A percentile compares a stretch with the other conserved stretches of the same genome.
Conservation (phyloP, 2,888 invertebrate genomes). For the Hermaeophaga mercurialis region DNA sequence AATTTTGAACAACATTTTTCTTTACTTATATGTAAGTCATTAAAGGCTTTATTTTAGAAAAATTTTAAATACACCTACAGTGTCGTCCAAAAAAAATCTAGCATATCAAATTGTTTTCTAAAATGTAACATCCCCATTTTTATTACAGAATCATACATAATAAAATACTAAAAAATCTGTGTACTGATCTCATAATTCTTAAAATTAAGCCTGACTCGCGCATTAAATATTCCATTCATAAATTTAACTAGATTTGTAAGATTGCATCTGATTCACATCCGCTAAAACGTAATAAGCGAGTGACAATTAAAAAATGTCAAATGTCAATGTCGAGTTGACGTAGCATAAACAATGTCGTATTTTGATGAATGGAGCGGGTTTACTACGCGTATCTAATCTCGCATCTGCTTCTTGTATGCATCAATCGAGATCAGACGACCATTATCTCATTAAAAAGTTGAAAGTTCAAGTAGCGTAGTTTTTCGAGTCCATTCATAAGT, state of each 20-base stretch:
- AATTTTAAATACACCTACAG: too few relatives aligned
- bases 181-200: constrained; percentile 12
- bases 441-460: constrained; percentile 33
- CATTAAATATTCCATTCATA: constrained; percentile 17
- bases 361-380: constrained; percentile 20
- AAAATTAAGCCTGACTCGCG: constrained; percentile 18
- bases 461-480: constrained; percentile 23
- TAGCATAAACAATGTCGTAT: constrained; percentile 7
- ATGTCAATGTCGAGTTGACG: constrained; percentile 35
- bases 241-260: constrained; percentile 24
- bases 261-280: constrained; percentile 35
- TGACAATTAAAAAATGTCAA: constrained; percentile 34
- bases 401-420: constrained; percentile 17
- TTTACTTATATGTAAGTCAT: too few relatives aligned
- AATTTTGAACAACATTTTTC: too few relatives aligned
- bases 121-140: too few relatives aligned
- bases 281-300: constrained; percentile 28
- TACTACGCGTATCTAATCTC: constrained; percentile 4
- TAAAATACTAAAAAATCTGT: too few relatives aligned
- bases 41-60: too few relatives aligned
- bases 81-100: too few relatives aligned
- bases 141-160: too few relatives aligned
- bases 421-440: constrained; percentile 22
- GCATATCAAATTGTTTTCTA: too few relatives aligned
- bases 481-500: constrained; percentile 30